phyloP scores from a whole-genome alignment of 1,140 invertebrate species.

The Drosophila sp. region DNA sequence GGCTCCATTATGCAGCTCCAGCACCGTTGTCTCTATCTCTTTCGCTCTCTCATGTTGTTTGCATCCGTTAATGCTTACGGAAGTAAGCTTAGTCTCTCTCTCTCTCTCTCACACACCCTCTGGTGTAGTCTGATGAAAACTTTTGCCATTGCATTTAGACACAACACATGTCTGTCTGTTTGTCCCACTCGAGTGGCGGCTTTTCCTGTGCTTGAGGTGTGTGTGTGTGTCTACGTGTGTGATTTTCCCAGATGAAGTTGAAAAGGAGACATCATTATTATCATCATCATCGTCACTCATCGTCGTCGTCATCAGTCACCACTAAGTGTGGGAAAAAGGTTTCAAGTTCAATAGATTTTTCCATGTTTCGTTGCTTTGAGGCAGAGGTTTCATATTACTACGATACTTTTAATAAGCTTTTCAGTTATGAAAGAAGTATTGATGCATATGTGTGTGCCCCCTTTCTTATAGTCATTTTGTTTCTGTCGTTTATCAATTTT shows the following conservation, averaged over 20 bases:
- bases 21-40: neutral
- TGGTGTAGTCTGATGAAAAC: conserved; percentile 62
- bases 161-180: conserved; percentile 36
- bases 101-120: conserved; percentile 19
- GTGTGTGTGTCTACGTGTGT: conserved; percentile 1
- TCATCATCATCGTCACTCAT: neutral
- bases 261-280: conserved; percentile 4
- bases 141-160: conserved; percentile 66
- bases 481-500: neutral
- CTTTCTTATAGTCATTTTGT: neutral
- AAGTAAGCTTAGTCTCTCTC: conserved; percentile 55
- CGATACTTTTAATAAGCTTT: conserved; percentile 52
- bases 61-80: conserved; percentile 60
- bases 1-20: conserved; percentile 62
- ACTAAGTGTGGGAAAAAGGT: conserved; percentile 44
- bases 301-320: conserved; percentile 16
- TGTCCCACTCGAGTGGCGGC: conserved; percentile 52
- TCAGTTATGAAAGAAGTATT: conserved; percentile 5
- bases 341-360: conserved; percentile 56
- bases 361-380: conserved; percentile 38
- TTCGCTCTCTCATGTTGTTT: conserved; percentile 7
- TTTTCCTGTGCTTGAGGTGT: conserved; percentile 68
- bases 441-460: neutral
- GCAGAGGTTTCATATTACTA: conserved; percentile 50
- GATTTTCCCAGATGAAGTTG: conserved; percentile 27